Evolutionary conservation across 2,797 vertebrate species (phyloP).

Genomic region (Rhabdophis nuchalis): DNA sequence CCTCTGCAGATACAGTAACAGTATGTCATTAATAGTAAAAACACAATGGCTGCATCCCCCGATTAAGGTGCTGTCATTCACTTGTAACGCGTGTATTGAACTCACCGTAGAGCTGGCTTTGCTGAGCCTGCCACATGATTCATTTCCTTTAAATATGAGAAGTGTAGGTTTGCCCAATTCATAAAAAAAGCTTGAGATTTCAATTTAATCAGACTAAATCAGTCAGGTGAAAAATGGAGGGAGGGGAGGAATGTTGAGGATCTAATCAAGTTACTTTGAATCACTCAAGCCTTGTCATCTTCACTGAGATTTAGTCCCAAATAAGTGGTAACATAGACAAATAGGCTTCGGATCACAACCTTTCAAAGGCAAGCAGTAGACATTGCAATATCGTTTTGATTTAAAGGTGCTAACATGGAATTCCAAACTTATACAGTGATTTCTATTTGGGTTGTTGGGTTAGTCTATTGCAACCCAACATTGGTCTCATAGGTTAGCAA

Average conservation of each 20-base stretch:
- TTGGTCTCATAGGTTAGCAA: neutral
- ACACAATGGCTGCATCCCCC: neutral
- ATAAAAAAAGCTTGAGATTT: neutral
- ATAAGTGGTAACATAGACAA: neutral
- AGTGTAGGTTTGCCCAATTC: neutral
- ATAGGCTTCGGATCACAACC: neutral
- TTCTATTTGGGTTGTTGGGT: neutral
- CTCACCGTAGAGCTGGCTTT: neutral
- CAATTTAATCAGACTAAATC: neutral
- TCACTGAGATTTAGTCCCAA: neutral
- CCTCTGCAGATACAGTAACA: neutral
- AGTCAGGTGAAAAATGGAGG: neutral
- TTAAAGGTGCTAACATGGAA: neutral
- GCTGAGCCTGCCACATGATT: neutral
- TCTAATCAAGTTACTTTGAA: neutral
- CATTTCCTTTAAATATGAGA: neutral
- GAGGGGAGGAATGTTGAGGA: neutral
- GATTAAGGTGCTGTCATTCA: constrained; percentile 13
- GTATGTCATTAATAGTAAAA: neutral
- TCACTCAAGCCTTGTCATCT: neutral
- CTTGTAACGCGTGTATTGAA: neutral
- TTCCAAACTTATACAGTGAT: neutral
- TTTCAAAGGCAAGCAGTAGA: neutral
- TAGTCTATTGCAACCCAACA: neutral
- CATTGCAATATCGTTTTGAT: neutral